phyloP scores from a whole-genome alignment of 2,797 vertebrate genomes.

The Trematocara caparti region DNA sequence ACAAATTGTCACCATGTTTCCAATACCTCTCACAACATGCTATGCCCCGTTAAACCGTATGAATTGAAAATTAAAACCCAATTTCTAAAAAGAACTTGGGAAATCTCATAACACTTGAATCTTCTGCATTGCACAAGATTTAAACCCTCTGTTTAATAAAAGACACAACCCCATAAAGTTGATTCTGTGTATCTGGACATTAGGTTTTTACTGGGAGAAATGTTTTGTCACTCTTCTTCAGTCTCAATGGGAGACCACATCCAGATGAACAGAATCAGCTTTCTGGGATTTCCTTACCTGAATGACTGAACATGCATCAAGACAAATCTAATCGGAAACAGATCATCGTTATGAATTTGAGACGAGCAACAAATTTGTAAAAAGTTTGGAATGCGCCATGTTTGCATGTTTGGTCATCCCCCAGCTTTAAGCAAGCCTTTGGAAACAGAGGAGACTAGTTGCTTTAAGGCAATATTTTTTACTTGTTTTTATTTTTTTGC shows the following conservation, averaged over 20 bases:
- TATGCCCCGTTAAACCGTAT: background rate
- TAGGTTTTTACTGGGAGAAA: background rate
- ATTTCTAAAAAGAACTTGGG: background rate
- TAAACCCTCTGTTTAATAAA: background rate
- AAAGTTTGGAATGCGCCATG: background rate
- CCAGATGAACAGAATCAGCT: background rate
- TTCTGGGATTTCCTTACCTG: background rate
- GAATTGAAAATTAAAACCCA: background rate
- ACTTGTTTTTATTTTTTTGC: background rate
- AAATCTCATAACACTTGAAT: background rate
- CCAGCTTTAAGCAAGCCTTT: background rate
- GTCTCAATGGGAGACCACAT: background rate
- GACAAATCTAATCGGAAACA: background rate
- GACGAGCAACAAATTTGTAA: background rate
- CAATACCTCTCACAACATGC: background rate
- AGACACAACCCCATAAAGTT: background rate
- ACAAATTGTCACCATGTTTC: background rate
- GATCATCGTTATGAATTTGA: background rate
- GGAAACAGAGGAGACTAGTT: background rate
- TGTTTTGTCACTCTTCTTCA: background rate
- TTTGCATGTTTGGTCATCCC: background rate
- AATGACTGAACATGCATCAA: background rate
- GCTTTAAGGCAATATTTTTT: background rate
- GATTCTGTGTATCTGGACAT: background rate
- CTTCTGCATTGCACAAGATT: background rate